A percentile compares a stretch with the other conserved stretches of the same genome.
Evolutionary conservation across 2,888 invertebrate genomes (phyloP).

Genomic region (Podotricha telesiphe): DNA sequence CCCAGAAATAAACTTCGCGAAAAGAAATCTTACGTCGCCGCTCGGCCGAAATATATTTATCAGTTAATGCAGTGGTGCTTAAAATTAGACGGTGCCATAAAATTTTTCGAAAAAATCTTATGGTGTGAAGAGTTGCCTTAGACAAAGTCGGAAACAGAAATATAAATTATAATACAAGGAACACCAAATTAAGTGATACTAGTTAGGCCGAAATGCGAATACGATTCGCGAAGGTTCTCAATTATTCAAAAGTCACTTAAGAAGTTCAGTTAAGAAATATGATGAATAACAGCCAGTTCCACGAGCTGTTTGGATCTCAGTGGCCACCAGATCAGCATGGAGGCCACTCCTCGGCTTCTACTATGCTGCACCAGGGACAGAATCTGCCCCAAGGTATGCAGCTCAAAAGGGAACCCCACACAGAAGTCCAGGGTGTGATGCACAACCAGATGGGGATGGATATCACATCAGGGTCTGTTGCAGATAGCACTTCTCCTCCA

Average conservation of each 20-base stretch:
- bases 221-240: conserved; percentile 62
- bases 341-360: conserved; percentile 75
- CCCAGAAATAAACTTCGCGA: conserved; percentile 77
- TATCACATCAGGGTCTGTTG: conserved; percentile 71
- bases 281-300: conserved; percentile 79
- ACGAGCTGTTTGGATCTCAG: conserved; percentile 78
- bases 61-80: conserved; percentile 70
- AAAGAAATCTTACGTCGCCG: conserved; percentile 77
- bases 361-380: conserved; percentile 72
- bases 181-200: conserved; percentile 64
- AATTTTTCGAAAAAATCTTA: conserved; percentile 64
- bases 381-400: conserved; percentile 65
- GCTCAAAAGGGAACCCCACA: conserved; percentile 71
- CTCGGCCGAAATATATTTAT: conserved; percentile 75
- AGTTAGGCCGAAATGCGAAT: conserved; percentile 74
- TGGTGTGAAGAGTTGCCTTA: conserved; percentile 76
- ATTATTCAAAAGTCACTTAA: conserved; percentile 69
- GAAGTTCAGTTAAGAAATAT: conserved; percentile 53
- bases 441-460: conserved; percentile 72
- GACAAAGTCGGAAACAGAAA: conserved; percentile 66
- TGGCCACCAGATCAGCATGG: conserved; percentile 82
- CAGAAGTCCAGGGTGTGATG: conserved; percentile 63
- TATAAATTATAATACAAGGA: conserved; percentile 46
- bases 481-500: conserved; percentile 85
- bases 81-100: conserved; percentile 66